Evolutionary conservation across 2,888 invertebrate genomes (phyloP).

Genomic region (Galerucella calmariensis): DNA sequence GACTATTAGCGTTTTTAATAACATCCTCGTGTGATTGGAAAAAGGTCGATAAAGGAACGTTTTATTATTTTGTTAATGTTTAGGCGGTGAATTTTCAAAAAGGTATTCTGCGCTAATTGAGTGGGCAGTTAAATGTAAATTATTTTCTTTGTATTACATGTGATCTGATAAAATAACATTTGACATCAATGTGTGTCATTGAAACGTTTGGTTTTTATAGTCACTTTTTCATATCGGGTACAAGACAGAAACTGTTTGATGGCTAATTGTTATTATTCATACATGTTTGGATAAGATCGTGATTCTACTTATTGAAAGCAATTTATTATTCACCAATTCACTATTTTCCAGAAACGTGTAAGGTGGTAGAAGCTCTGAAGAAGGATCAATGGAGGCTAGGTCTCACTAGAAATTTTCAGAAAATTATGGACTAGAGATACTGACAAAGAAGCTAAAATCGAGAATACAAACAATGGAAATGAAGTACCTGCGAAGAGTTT

Average conservation of each 20-base stretch:
- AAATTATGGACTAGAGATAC: no score
- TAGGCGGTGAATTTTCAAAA: background rate
- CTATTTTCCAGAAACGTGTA: no score
- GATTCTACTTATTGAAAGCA: no score
- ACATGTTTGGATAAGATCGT: no score
- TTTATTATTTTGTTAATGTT: slow-evolving; percentile 10
- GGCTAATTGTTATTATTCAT: no score
- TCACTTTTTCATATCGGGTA: background rate
- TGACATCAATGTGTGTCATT: background rate
- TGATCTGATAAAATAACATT: slow-evolving; percentile 1
- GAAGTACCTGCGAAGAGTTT: no score
- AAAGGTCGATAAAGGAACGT: background rate
- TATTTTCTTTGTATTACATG: background rate
- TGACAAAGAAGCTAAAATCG: no score
- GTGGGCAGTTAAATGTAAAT: slow-evolving; percentile 6
- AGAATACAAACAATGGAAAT: no score
- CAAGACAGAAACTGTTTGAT: background rate
- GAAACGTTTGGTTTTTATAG: background rate
- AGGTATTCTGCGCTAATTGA: background rate
- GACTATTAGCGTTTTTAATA: slow-evolving; percentile 8
- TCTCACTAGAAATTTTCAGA: no score
- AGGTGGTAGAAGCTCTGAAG: no score
- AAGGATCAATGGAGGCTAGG: no score
- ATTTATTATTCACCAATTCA: no score
- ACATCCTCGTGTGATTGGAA: background rate